These are phyloP conservation scores for Sylvilagus bachmani DNA, from an alignment of 2,113 vertebrate genomes.

Conservation along the genomic window DNA sequence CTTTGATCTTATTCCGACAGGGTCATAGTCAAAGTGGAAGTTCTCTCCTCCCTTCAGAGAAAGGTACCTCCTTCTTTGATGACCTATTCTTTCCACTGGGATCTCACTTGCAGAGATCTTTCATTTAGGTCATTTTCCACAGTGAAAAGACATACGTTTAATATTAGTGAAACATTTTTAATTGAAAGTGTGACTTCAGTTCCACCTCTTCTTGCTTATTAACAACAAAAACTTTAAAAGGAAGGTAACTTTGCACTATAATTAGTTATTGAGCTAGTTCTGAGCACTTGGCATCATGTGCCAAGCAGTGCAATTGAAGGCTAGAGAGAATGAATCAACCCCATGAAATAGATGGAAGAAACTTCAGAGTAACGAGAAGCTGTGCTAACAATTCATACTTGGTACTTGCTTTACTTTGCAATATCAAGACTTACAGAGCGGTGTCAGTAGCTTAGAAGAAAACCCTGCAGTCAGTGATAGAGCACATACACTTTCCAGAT, in stretches of 20 bases:
- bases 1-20: too few species aligned
- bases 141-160: neutral
- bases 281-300: neutral
- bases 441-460: neutral
- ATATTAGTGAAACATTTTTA: conserved; percentile 26
- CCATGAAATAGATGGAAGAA: neutral
- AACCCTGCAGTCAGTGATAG: too few species aligned
- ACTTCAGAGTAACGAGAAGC: neutral
- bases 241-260: neutral
- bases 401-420: conserved; percentile 1
- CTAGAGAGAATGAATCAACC: neutral
- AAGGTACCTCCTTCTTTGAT: too few species aligned
- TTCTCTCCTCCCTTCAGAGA: too few species aligned
- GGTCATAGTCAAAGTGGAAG: too few species aligned
- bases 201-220: neutral
- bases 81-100: too few species aligned
- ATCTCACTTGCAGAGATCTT: too few species aligned
- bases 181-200: neutral
- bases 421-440: neutral
- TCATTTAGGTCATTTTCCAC: too few species aligned
- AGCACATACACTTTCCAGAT: neutral
- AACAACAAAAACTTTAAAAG: neutral
- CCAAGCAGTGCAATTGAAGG: neutral
- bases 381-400: neutral
- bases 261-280: neutral